Percentiles rank a stretch among this genome's conserved stretches.
Evolutionary conservation across 2,888 invertebrate genomes (phyloP).

Genomic region (Lucinisca nassula): DNA sequence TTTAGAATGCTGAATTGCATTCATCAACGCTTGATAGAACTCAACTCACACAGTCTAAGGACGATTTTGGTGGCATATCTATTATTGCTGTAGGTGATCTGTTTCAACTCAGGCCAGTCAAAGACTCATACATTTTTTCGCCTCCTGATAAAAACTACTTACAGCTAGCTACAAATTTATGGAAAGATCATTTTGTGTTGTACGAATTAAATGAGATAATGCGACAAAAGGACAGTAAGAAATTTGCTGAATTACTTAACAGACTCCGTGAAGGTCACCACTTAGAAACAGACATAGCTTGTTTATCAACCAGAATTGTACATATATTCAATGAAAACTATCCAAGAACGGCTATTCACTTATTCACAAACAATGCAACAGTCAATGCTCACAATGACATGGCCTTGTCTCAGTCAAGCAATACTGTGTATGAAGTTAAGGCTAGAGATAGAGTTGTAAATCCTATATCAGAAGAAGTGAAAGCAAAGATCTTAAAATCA

Average conservation of each 20-base stretch:
- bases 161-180: slow-evolving; percentile 46
- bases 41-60: slow-evolving; percentile 27
- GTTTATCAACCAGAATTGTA: neutral
- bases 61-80: slow-evolving; percentile 56
- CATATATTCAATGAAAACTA: neutral
- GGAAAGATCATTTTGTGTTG: slow-evolving; percentile 46
- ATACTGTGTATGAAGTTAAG: neutral
- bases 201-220: slow-evolving; percentile 64
- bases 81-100: slow-evolving; percentile 65
- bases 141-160: slow-evolving; percentile 7
- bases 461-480: neutral
- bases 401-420: neutral
- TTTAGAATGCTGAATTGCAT: slow-evolving; percentile 62
- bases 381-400: neutral
- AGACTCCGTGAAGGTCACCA: slow-evolving; percentile 53
- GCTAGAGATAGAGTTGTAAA: neutral
- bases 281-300: neutral
- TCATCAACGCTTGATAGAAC: slow-evolving; percentile 51
- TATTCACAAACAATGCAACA: neutral
- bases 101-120: slow-evolving; percentile 64
- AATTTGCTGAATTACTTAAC: slow-evolving; percentile 62
- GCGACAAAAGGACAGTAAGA: slow-evolving; percentile 53
- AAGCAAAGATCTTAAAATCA: neutral
- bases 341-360: neutral
- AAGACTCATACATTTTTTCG: slow-evolving; percentile 49